phyloP scores from a whole-genome alignment of 2,888 invertebrate genomes.

The Scaptomyza flava region DNA sequence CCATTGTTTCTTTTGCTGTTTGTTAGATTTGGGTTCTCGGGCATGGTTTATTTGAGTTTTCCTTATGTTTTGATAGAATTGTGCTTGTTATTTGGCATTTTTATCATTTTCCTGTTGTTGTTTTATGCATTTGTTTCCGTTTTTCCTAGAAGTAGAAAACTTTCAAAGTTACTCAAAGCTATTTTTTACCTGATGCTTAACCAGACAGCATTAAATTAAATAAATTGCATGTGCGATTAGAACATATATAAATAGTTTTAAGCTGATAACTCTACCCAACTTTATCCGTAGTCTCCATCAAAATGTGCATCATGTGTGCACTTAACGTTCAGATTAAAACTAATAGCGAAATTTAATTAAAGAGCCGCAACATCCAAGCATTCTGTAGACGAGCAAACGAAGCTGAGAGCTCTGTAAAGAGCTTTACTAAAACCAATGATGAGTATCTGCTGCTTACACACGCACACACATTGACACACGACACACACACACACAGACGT shows the following conservation, averaged over 20 bases:
- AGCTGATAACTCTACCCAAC: background rate
- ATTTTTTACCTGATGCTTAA: background rate
- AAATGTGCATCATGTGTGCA: conserved; percentile 36
- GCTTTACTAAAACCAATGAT: conserved; percentile 45
- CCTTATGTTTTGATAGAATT: conserved; percentile 13
- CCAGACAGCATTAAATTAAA: background rate
- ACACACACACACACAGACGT: background rate
- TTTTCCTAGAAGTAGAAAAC: background rate
- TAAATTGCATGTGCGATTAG: background rate
- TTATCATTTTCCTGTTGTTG: background rate
- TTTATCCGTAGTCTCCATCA: background rate
- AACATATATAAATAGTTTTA: background rate
- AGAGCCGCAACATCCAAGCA: conserved; percentile 45
- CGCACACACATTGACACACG: background rate
- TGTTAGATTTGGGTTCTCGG: background rate
- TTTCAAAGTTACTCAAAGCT: background rate
- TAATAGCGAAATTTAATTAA: conserved; percentile 74
- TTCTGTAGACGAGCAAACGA: conserved; percentile 17
- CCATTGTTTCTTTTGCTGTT: conserved; percentile 11
- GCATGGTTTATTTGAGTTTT: conserved; percentile 27
- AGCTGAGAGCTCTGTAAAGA: conserved; percentile 21
- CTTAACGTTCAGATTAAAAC: conserved; percentile 58
- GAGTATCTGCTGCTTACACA: conserved; percentile 33
- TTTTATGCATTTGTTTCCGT: conserved; percentile 19
- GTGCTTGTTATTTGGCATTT: conserved; percentile 1